A percentile compares a stretch with the other conserved stretches of the same genome.
Evolutionary conservation across 1,140 invertebrate species (phyloP).

Genomic region (Brachionus plicatilis): DNA sequence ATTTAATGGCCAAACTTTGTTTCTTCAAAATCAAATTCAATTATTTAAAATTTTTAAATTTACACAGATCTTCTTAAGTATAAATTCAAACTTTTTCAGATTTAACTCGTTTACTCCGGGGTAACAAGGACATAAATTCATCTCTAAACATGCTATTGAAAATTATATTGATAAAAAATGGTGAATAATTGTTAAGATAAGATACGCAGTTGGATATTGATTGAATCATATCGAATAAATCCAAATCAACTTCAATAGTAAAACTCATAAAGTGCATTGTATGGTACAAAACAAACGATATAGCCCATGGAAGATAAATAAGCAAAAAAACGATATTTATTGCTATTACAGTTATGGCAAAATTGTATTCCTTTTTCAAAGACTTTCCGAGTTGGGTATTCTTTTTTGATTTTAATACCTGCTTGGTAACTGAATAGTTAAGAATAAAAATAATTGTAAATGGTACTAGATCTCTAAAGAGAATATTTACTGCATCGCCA

Average conservation of each 20-base stretch:
- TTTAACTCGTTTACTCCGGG: not conserved
- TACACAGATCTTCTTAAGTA: not conserved
- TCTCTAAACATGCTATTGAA: not conserved
- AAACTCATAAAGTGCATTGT: not conserved
- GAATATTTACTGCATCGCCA: not conserved
- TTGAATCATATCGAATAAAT: not conserved
- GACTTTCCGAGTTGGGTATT: not conserved
- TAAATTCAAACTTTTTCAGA: not conserved
- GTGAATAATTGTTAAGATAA: constrained; percentile 6
- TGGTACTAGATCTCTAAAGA: not conserved
- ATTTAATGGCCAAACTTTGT: no score
- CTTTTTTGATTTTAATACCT: not conserved
- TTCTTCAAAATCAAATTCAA: no score
- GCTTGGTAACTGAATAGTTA: not conserved
- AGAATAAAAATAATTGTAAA: not conserved
- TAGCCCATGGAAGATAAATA: not conserved
- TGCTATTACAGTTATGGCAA: not conserved
- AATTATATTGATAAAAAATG: not conserved
- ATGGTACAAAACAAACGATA: not conserved
- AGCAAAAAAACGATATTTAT: constrained; percentile 13
- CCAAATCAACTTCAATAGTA: not conserved
- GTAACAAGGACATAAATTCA: not conserved
- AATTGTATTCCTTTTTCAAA: not conserved
- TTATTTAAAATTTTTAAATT: no score
- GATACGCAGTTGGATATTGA: not conserved